Evolutionary conservation across 2,797 vertebrate species (phyloP), one percentile per base, ranked within the genome.

Genomic region (Phalanger gymnotis): DNA sequence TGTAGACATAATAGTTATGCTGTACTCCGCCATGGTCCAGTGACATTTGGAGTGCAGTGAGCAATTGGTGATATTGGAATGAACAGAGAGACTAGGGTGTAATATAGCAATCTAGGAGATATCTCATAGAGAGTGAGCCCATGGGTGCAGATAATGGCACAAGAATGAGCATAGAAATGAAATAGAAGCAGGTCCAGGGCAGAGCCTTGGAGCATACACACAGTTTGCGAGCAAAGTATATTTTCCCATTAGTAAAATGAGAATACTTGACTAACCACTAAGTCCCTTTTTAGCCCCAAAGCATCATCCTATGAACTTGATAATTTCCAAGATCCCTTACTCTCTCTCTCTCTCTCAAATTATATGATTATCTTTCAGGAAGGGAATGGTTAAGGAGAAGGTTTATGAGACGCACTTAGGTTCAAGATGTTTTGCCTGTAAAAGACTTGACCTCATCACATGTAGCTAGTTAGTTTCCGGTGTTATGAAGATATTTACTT

Each of bases 371-470:
- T 66, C 34, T 66, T 66, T 66, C 34, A 66, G 61, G 34, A 66
- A n/a, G 34, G 34, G 61, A 61, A 61, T 61, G 31, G 5, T 66
- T 66, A 66, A 5, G 61, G 61, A 40, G 34, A 66, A 66, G 5
- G n/a, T 73, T 25, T 94, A 30, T 94, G 91, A 53, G 93, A 90
- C 95, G 93, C 95, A 5, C 55, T 94, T 94, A 91, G 30, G 94
- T 66, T 96, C 54, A 34, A 91, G 81, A 95, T 92, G 92, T 55
- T 96, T 95, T 91, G 90, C 93, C 91, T 96, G 56, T 94, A 93
- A 97, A 94, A 96, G 81, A 93, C 94, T 73, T 96, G 97, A 96
- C 96, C 95, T 97, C 97, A 97, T 95, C 96, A 94, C 54, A 92
- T 66, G 94, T 81, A 97, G 97, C 95, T 95, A 94, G n/a, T 73